Conservation (phyloP, 1,140 invertebrate genomes). For the Pomacea maculata region DNA sequence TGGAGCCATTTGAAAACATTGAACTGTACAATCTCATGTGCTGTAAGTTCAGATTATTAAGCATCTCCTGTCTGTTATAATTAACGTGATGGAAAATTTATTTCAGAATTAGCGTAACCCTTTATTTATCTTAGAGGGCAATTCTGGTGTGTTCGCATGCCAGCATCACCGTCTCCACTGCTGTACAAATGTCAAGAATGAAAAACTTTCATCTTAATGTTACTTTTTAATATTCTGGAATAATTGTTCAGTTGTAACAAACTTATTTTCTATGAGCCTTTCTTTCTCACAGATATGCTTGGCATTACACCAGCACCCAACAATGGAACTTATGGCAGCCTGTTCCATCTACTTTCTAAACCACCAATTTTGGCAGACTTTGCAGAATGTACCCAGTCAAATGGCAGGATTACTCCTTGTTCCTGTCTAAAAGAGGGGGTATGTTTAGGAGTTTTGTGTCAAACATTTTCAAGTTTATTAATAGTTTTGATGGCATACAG, state of each 20-base stretch:
- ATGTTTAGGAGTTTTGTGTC: neutral
- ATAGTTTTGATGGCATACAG: too few species aligned
- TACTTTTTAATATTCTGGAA: too few species aligned
- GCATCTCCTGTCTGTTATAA: neutral
- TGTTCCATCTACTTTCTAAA: conserved; percentile 42
- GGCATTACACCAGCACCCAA: conserved; percentile 66
- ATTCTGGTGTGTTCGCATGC: too few species aligned
- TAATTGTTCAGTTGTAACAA: too few species aligned
- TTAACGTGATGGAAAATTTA: too few species aligned
- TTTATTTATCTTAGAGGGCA: too few species aligned
- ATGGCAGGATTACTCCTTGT: neutral
- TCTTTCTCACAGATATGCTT: conserved; percentile 65
- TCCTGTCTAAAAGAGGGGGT: neutral
- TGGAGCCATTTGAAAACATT: conserved; percentile 58
- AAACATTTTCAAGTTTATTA: too few species aligned
- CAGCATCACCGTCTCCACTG: too few species aligned
- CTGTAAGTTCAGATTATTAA: conserved; percentile 28
- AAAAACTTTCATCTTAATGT: too few species aligned
- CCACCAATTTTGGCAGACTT: neutral
- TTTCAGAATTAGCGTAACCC: too few species aligned
- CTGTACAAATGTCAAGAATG: too few species aligned
- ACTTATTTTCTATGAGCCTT: too few species aligned
- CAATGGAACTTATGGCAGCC: conserved; percentile 65
- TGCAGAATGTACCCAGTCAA: neutral
- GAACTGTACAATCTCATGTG: conserved; percentile 55